Evolutionary conservation across 2,113 vertebrate species (phyloP).

Genomic region (Ciconia stormi): DNA sequence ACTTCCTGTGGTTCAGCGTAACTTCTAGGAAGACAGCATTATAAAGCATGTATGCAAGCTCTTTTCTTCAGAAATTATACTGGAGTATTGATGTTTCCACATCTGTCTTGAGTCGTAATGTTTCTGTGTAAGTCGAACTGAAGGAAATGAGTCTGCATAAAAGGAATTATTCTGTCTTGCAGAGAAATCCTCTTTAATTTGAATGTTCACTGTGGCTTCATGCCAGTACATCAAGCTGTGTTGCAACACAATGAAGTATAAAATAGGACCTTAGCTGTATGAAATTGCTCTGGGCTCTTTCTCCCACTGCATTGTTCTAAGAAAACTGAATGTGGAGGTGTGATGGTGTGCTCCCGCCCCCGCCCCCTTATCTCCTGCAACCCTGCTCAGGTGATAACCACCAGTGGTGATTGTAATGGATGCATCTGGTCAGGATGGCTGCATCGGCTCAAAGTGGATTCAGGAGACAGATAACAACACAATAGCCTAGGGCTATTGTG

Average conservation of each 20-base stretch:
- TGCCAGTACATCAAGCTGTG: background rate
- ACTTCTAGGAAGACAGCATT: background rate
- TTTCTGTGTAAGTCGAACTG: background rate
- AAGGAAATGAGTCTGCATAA: background rate
- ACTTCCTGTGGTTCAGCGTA: background rate
- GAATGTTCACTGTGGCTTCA: background rate
- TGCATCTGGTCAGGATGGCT: no score
- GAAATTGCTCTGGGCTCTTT: background rate
- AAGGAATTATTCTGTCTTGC: background rate
- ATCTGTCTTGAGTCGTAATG: background rate
- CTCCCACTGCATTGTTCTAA: background rate
- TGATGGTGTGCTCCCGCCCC: no score
- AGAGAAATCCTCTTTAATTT: background rate
- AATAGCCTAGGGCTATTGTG: no score
- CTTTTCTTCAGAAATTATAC: background rate
- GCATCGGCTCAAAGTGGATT: no score
- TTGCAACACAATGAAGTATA: background rate
- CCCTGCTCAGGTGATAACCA: no score
- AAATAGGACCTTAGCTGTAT: background rate
- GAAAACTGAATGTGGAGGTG: background rate
- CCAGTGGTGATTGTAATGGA: no score
- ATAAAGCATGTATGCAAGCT: background rate
- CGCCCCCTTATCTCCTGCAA: no score
- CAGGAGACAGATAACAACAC: no score
- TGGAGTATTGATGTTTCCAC: background rate